Base-by-base conservation (phyloP, 1,140 invertebrate genomes). In the Dendroctonus valens region DNA sequence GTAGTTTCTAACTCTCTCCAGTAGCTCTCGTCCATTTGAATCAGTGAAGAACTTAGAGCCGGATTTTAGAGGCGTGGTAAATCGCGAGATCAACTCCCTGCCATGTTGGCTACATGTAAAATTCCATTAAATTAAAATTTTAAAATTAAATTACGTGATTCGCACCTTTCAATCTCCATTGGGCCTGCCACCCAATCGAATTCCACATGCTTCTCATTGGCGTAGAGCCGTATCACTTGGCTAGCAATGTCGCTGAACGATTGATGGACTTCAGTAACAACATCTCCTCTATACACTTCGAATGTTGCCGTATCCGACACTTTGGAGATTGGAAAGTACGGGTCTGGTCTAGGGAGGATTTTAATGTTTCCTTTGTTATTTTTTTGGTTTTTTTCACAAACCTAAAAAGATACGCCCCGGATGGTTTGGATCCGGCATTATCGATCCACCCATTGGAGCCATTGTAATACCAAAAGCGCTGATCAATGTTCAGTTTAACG, bases 141-240 rank as follows among this genome's bases (percentile, higher is more conserved):
- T 9, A 9, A 8, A 51, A 51, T 8, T 7, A 9, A 7, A 51
- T 7, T 9, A 51, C 14, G 15, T 51, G 6, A 6, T 39, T 46
- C 39, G 41, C 4, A 37, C 2, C 41, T n/a, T 6, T 38, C 9
- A 41, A 61, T 68, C n/a, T 60, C 42, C 65, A 98, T 93, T 0
- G 96, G 93, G 26, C 96, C 97, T 66, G 98, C 84, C 0, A 95
- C 81, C 93, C 94, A 99, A 72, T 97, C 89, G 59, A 97, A 87
- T 79, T 98, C 94, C 0, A 93, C 80, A 51, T 84, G 81, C 57
- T 87, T 82, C 42, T 85, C 81, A 5, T 78, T 80, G 8, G 57
- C 44, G 69, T 93, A 92, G 0, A 96, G 70, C 58, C 94, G 80
- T 26, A 95, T 82, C 0, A 91, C 84, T 81, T 97, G 90, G n/a